Evolutionary conservation across 2,797 vertebrate genomes (phyloP), one percentile per base, ranked within the genome.

Genomic region (Aphelocoma californica): DNA sequence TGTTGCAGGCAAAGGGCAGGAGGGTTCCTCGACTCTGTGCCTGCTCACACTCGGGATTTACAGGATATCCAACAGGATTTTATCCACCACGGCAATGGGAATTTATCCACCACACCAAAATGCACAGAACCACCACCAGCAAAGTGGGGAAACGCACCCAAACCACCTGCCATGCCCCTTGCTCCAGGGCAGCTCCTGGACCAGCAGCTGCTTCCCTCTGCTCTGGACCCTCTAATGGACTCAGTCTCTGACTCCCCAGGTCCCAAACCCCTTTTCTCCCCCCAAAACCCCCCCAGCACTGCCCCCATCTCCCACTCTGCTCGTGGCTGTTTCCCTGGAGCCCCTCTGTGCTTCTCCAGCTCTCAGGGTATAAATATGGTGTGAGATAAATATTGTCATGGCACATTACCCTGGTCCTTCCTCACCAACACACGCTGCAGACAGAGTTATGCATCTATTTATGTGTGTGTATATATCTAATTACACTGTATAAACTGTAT

Each of bases 401-500:
- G 94, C 80, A 93, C 95, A 95, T 96, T 96, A 95, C 93, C 82
- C 91, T 34, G 85, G 57, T 81, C 93, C 94, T 96, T 95, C 85
- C 95, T 96, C 94, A 95, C 65, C 88, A 73, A 77, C 53, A 90
- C 90, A 54, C 65, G 4, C 85, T 44, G 94, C 93, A 93, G 92
- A 88, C 79, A 95, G 90, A 95, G 91, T 96, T 96, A 96, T 92
- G 93, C 94, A 93, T 90, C 93, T 96, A 80, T 96, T 96, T 92
- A 93, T 90, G 74, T 65, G 93, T 74, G 90, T 86, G 45, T 80
- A 50, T 95, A 95, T 91, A 95, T 95, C 91, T 95, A 95, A 95
- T 96, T 96, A 92, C 72, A 60, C 90, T 90, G 81, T 71, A 96
- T 81, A 88, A 93, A 92, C 94, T 66, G 85, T 74, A 96, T 78